These are phyloP conservation scores for Burhinus oedicnemus DNA, from an alignment of 2,113 vertebrate genomes.

Conservation along the genomic window DNA sequence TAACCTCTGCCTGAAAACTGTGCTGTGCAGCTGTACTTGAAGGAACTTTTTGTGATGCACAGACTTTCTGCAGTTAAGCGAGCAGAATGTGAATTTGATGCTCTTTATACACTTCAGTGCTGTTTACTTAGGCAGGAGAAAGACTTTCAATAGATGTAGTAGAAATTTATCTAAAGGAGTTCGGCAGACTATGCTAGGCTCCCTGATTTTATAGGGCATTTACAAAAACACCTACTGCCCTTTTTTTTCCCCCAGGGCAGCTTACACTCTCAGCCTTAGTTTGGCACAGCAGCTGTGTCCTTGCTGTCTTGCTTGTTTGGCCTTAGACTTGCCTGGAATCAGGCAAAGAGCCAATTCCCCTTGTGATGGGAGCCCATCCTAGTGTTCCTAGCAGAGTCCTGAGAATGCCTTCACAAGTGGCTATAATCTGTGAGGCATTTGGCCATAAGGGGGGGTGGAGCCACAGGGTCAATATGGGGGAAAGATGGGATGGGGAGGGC, in stretches of 20 bases:
- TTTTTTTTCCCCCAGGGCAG: not conserved
- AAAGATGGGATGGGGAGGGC: not conserved
- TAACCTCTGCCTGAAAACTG: not conserved
- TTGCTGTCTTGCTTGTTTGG: not conserved
- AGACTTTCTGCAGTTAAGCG: not conserved
- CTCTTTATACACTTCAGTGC: not conserved
- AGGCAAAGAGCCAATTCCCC: not conserved
- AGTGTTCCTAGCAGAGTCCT: not conserved
- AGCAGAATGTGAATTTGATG: not conserved
- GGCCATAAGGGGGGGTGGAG: conserved; percentile 32
- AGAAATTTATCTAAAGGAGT: not conserved
- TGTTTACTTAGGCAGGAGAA: not conserved
- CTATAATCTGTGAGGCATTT: not conserved
- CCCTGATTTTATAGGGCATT: not conserved
- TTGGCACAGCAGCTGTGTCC: not conserved
- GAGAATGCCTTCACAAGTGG: not conserved
- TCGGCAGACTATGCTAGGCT: not conserved
- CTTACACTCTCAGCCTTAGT: not conserved
- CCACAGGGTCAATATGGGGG: conserved; percentile 10
- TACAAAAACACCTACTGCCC: not conserved
- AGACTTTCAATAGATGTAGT: not conserved
- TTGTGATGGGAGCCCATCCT: not conserved
- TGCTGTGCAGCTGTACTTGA: not conserved
- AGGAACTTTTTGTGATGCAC: not conserved
- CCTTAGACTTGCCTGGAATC: not conserved